phyloP scores from a whole-genome alignment of 2,888 invertebrate genomes.

The Deroplatys truncata region DNA sequence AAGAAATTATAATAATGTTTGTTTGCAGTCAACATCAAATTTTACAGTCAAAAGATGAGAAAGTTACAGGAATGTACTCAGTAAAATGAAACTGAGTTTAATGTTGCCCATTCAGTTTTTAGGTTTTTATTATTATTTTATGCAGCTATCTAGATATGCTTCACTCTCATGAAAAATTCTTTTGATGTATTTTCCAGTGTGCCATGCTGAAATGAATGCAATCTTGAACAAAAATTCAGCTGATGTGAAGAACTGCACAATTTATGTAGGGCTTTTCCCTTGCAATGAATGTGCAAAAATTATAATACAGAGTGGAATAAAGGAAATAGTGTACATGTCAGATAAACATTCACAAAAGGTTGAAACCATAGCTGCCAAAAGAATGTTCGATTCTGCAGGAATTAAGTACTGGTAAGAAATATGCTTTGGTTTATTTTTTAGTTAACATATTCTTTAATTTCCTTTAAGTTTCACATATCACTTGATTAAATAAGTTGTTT shows the following conservation, averaged over 20 bases:
- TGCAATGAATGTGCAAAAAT: constrained; percentile 98
- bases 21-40: too few species aligned
- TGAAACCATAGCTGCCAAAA: constrained; percentile 69
- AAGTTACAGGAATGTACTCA: too few species aligned
- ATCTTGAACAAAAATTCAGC: constrained; percentile 84
- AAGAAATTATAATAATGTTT: too few species aligned
- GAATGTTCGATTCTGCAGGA: constrained; percentile 76
- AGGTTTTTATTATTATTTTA: too few species aligned
- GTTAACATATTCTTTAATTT: background rate
- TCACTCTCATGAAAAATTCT: too few species aligned
- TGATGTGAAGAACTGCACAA: constrained; percentile 70
- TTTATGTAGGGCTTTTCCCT: constrained; percentile 90
- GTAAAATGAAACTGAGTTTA: too few species aligned
- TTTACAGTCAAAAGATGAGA: too few species aligned
- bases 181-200: constrained; percentile 58
- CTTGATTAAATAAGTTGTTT: background rate
- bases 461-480: background rate
- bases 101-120: too few species aligned
- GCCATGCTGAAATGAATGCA: constrained; percentile 97
- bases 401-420: constrained; percentile 57
- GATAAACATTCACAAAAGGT: constrained; percentile 72
- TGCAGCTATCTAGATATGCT: too few species aligned
- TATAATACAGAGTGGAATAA: constrained; percentile 90
- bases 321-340: constrained; percentile 70
- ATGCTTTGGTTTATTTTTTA: background rate